phyloP scores from a whole-genome alignment of 2,888 invertebrate species.

The Caenorhabditis panamensis region DNA sequence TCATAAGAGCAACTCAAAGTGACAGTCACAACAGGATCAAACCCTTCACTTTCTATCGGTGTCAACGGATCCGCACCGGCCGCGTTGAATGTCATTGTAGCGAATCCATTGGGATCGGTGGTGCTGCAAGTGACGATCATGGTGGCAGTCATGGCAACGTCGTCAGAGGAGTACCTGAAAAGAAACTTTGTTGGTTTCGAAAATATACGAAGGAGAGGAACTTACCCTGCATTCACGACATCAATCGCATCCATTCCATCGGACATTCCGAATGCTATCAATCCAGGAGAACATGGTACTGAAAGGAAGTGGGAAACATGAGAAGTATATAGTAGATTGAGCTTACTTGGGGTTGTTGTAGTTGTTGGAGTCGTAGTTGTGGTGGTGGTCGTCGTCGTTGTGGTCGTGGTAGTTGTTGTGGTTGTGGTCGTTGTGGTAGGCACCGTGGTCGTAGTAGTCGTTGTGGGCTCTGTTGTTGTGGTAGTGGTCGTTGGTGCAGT shows the following conservation, averaged over 20 bases:
- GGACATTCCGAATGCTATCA: neutral
- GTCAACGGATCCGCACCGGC: neutral
- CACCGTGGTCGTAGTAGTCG: slow-evolving; percentile 4
- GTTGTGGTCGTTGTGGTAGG: slow-evolving; percentile 7
- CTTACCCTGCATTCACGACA: neutral
- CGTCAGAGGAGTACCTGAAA: neutral
- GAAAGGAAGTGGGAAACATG: neutral
- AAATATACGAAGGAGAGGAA: neutral
- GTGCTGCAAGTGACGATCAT: neutral
- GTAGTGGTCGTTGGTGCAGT: slow-evolving; percentile 8
- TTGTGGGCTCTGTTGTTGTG: slow-evolving; percentile 8
- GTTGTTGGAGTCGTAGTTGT: too few species aligned
- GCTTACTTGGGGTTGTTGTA: neutral
- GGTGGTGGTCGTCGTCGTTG: neutral
- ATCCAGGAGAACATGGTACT: neutral
- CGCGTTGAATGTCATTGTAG: neutral
- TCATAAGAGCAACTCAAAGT: neutral
- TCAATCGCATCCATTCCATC: neutral
- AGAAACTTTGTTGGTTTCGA: neutral
- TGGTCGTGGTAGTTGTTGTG: neutral
- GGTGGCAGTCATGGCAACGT: neutral
- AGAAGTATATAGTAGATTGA: too few species aligned
- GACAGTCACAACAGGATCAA: neutral
- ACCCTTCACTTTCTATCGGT: neutral
- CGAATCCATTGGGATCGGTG: neutral